Evolutionary conservation across 2,888 invertebrate genomes (phyloP), one percentile per base, ranked within the genome.

Genomic region (Mayetiola destructor): DNA sequence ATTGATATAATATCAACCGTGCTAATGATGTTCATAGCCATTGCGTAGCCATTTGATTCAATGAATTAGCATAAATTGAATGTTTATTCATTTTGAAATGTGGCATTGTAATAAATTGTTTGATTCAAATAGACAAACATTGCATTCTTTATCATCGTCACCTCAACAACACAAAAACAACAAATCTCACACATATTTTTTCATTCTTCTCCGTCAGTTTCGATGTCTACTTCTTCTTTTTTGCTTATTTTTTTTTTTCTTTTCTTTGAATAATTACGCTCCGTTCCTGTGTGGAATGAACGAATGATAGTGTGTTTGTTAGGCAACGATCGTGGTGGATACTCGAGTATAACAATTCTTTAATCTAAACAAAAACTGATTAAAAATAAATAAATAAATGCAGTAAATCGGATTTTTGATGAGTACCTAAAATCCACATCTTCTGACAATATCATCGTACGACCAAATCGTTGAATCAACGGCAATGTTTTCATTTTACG

Each of bases 61-160:
- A 56, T 56, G 56, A 56, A 56, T 56, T 56, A 56, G 56, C 56
- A 56, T 56, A 56, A 39, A 16, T 29, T 40, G 29, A 42, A 9
- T 39, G 23, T 42, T 52, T 52, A 29, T 52, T 21, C 30, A 52
- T 52, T 52, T 16, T 16, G 29, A 16, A 29, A 48, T 14, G 6
- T 48, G 29, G 30, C 53, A 20, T 18, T 27, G 20, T 18, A 30
- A 53, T 52, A 23, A 21, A 42, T 48, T 48, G 16, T 48, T 48
- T 48, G 23, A 48, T 48, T n/a, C 23, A 48, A 48, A 48, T 48
- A 48, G 48, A 48, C 48, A 48, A 48, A 48, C 48, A 48, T 42
- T 16, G n/a, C n/a, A 21, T n/a, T 48, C n/a, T n/a, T n/a, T n/a
- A n/a, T n/a, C n/a, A n/a, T n/a, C n/a, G n/a, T n/a, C n/a, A n/a